phyloP scores from a whole-genome alignment of 1,140 invertebrate species.

The Planococcus citri region DNA sequence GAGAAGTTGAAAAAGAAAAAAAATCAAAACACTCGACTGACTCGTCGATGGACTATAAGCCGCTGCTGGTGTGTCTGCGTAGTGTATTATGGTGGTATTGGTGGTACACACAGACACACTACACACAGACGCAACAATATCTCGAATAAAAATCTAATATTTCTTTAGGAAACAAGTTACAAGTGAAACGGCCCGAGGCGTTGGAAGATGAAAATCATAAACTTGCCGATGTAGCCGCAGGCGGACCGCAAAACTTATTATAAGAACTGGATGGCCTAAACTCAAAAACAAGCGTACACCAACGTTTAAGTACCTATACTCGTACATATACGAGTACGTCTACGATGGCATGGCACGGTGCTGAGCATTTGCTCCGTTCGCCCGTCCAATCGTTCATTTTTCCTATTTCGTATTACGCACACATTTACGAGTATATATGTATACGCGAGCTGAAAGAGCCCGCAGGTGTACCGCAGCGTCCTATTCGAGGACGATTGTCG shows the following conservation, averaged over 20 bases:
- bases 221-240: neutral
- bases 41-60: no score
- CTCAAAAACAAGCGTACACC: neutral
- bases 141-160: slow-evolving; percentile 4
- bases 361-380: neutral
- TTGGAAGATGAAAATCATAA: slow-evolving; percentile 1
- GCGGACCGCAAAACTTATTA: slow-evolving; percentile 1
- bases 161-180: neutral
- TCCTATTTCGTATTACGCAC: no score
- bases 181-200: neutral
- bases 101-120: no score
- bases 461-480: neutral
- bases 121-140: neutral
- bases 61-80: no score
- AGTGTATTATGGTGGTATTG: no score
- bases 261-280: slow-evolving; percentile 6
- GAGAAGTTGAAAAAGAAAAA: no score
- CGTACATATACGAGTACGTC: no score
- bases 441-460: neutral
- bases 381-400: no score
- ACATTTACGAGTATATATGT: no score
- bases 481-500: slow-evolving; percentile 1
- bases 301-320: no score
- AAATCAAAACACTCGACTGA: no score
- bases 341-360: neutral